These are phyloP conservation scores for Coendou prehensilis DNA, from an alignment of 2,797 vertebrate genomes.

Conservation along the genomic window DNA sequence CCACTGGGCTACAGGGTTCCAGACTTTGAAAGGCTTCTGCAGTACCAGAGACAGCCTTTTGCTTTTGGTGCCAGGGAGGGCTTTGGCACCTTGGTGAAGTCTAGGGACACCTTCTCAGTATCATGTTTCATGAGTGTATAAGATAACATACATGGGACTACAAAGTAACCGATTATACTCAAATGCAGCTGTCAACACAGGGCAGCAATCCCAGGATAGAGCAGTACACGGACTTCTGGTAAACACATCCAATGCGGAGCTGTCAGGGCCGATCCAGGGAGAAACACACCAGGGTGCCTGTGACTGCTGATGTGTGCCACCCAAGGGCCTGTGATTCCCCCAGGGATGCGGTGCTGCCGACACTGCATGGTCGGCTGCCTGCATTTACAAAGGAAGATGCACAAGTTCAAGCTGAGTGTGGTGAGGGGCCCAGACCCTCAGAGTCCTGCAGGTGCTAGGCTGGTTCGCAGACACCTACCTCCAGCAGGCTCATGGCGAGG, in stretches of 20 bases:
- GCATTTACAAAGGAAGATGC: background rate
- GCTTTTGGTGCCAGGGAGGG: background rate
- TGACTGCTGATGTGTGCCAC: background rate
- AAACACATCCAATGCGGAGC: background rate
- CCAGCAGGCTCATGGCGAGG: conserved; percentile 92
- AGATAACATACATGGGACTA: background rate
- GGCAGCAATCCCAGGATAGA: background rate
- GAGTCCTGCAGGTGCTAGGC: background rate
- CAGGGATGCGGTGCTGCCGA: background rate
- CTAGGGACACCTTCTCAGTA: background rate
- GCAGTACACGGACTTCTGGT: background rate
- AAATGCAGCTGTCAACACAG: background rate
- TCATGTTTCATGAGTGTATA: background rate
- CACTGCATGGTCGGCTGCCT: background rate
- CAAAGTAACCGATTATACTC: background rate
- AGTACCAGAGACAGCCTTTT: background rate
- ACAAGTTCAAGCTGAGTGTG: background rate
- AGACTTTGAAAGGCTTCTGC: background rate
- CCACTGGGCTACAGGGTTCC: background rate
- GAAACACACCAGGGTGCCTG: background rate
- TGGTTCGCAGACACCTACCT: conserved; percentile 89
- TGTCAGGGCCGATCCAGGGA: background rate
- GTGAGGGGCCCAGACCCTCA: background rate
- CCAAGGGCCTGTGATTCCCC: background rate
- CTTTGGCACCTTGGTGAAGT: background rate